Conservation (phyloP, 2,797 vertebrate genomes). For the Neosilurus mollespiculum region DNA sequence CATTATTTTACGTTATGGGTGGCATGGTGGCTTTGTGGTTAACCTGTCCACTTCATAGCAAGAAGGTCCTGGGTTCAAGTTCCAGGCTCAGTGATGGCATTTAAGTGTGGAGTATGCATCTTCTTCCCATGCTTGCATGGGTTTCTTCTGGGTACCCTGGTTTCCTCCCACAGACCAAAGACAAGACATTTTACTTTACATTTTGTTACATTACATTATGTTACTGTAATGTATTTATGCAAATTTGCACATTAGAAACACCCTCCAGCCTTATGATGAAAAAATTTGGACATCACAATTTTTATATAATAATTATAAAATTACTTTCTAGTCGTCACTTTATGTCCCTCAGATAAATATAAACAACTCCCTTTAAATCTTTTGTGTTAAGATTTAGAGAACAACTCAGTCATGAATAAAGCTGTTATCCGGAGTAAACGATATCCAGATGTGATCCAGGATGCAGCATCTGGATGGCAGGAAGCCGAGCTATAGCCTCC, state of each 20-base stretch:
- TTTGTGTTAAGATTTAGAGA: background rate
- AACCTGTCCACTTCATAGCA: too few species aligned
- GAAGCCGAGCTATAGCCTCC: background rate
- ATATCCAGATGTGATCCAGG: background rate
- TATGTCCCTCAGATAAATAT: background rate
- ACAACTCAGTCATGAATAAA: background rate
- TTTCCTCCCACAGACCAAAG: too few species aligned
- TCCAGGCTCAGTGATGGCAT: too few species aligned
- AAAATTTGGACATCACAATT: background rate
- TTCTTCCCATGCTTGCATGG: too few species aligned
- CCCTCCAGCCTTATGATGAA: background rate
- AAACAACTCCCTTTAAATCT: background rate
- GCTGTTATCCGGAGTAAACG: background rate
- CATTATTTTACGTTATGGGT: too few species aligned
- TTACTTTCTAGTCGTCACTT: background rate
- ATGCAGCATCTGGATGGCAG: constrained; percentile 7
- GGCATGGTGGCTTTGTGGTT: too few species aligned
- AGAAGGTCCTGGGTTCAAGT: too few species aligned
- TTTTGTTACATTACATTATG: too few species aligned
- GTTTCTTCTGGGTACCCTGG: too few species aligned
- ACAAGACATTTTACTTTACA: too few species aligned
- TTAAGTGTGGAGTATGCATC: too few species aligned
- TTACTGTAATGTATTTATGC: too few species aligned
- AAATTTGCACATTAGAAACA: background rate
- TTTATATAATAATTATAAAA: background rate